Conservation (phyloP, 2,888 invertebrate species). For the Bellardia pandia region DNA sequence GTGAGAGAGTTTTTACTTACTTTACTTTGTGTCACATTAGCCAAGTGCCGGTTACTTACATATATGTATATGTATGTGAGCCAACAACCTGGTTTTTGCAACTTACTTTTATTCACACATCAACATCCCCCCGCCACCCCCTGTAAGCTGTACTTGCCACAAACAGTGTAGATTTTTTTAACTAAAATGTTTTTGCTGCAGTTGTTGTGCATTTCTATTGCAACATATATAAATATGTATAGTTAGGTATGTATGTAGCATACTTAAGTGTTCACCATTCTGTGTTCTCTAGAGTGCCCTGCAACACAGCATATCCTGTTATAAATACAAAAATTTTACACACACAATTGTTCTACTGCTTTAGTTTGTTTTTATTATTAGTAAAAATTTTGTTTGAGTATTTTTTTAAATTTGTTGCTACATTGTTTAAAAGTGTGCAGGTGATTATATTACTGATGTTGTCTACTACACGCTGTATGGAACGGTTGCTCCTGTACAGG, state of each 20-base stretch:
- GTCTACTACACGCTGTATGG: not conserved
- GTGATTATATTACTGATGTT: constrained; percentile 20
- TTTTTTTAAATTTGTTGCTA: not conserved
- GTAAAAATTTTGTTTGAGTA: not conserved
- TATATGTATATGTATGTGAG: constrained; percentile 23
- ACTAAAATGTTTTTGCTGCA: not conserved
- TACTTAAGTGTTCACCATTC: not conserved
- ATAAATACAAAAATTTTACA: constrained; percentile 45
- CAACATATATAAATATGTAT: not conserved
- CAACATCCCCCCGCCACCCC: not conserved
- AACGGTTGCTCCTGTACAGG: not conserved
- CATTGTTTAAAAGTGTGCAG: constrained; percentile 37
- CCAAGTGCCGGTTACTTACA: constrained; percentile 40
- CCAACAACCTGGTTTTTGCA: constrained; percentile 51
- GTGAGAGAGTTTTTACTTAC: constrained; percentile 23
- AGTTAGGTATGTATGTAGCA: not conserved
- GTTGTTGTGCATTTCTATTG: constrained; percentile 21
- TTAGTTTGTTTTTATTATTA: not conserved
- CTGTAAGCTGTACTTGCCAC: constrained; percentile 14
- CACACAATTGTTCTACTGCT: not conserved
- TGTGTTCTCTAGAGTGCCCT: constrained; percentile 55
- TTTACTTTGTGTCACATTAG: constrained; percentile 63
- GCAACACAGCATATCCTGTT: constrained; percentile 57
- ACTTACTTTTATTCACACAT: not conserved
- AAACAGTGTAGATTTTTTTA: constrained; percentile 7